Conservation (phyloP, 2,888 invertebrate genomes). For the Cynaeus angustus region DNA sequence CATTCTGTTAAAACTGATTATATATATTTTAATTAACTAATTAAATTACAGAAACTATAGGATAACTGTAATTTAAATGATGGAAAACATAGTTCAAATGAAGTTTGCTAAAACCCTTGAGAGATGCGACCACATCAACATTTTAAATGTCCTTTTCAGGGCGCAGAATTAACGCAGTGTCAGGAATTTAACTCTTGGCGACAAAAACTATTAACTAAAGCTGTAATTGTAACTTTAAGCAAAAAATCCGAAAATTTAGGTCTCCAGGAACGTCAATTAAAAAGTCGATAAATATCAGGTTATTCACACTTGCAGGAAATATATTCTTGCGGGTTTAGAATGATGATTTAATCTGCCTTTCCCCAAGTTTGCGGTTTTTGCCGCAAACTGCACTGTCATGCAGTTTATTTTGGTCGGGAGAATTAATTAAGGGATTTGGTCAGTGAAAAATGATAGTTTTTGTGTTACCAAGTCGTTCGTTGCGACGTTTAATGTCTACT, state of each 20-base stretch:
- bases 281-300: conserved; percentile 15
- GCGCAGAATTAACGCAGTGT: not conserved
- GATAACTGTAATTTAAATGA: conserved; percentile 1
- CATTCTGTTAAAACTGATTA: not conserved
- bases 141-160: conserved; percentile 16
- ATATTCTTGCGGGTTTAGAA: conserved; percentile 9
- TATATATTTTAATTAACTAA: conserved; percentile 27
- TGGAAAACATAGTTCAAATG: conserved; percentile 22
- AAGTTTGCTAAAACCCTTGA: conserved; percentile 21
- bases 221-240: no score
- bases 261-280: not conserved
- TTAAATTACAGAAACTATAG: conserved; percentile 16
- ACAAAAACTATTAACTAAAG: no score
- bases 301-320: conserved; percentile 7
- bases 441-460: conserved; percentile 29
- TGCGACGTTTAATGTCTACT: conserved; percentile 19
- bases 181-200: not conserved
- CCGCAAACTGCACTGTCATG: conserved; percentile 4
- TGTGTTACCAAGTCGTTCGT: conserved; percentile 11
- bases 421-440: conserved; percentile 29
- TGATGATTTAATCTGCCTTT: conserved; percentile 7
- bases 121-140: conserved; percentile 8
- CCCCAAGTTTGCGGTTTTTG: conserved; percentile 14
- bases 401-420: conserved; percentile 12
- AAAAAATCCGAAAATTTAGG: not conserved